Conservation (phyloP, 1,140 invertebrate genomes). For the Radopholus similis region DNA sequence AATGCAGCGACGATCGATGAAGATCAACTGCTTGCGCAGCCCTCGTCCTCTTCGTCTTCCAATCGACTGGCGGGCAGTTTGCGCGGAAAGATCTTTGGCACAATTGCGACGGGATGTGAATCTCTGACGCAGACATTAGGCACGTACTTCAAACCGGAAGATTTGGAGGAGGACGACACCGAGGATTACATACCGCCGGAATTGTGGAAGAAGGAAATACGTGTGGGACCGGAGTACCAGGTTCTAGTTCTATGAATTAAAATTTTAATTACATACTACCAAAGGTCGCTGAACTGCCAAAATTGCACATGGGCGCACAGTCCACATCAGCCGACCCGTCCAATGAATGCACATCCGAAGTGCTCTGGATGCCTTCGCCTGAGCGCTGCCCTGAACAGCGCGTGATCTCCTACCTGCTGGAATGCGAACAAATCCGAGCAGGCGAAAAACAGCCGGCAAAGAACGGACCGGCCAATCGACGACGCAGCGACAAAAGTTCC, state of each 20-base stretch:
- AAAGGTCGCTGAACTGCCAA: background rate
- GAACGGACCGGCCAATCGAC: background rate
- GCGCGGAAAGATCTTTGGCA: background rate
- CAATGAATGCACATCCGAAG: background rate
- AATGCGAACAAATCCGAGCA: background rate
- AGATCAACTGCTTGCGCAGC: background rate
- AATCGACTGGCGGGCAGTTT: background rate
- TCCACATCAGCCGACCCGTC: background rate
- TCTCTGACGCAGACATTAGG: background rate
- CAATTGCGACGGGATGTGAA: constrained; percentile 11
- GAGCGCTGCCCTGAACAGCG: background rate
- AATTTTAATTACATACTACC: background rate
- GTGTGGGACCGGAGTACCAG: background rate
- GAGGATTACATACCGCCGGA: constrained; percentile 14
- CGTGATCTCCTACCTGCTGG: background rate
- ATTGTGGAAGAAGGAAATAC: constrained; percentile 3
- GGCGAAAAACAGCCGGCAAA: background rate
- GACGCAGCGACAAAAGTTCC: background rate
- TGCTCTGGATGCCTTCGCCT: constrained; percentile 1
- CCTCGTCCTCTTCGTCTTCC: background rate
- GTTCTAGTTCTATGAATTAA: background rate
- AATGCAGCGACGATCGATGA: background rate
- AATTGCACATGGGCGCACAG: background rate
- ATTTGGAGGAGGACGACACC: constrained; percentile 21
- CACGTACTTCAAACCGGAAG: constrained; percentile 12